A percentile compares a stretch with the other conserved stretches of the same genome.
Conservation (phyloP, 2,113 vertebrate genomes). For the Maccullochella peelii region DNA sequence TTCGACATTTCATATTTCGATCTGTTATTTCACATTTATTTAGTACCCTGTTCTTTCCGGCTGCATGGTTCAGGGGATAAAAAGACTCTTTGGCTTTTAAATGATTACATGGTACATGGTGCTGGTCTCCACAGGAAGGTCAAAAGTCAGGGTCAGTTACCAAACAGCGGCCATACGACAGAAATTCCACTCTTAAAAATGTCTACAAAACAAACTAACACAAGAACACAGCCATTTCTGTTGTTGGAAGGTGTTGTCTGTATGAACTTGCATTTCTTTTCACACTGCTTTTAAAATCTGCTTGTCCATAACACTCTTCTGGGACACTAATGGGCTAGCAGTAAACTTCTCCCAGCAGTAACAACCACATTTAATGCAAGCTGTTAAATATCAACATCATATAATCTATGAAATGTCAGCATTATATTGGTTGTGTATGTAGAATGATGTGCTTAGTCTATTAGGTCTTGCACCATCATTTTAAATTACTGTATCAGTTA, state of each 20-base stretch:
- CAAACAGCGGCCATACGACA: background rate
- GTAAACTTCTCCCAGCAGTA: background rate
- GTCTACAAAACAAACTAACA: background rate
- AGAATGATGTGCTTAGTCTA: background rate
- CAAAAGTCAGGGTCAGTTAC: background rate
- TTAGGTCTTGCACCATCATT: conserved; percentile 22
- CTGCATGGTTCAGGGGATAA: background rate
- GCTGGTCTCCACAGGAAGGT: background rate
- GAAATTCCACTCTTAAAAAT: background rate
- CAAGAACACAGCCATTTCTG: background rate
- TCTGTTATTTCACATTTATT: conserved; percentile 50
- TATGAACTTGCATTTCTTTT: conserved; percentile 19
- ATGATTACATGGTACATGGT: conserved; percentile 14
- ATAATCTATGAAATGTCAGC: conserved; percentile 21
- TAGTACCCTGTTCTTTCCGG: background rate
- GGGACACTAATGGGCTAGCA: background rate
- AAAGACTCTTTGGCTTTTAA: conserved; percentile 6
- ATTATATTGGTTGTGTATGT: conserved; percentile 6
- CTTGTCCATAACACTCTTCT: background rate
- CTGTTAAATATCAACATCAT: conserved; percentile 30
- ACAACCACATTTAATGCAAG: conserved; percentile 8
- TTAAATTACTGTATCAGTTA: conserved; percentile 35
- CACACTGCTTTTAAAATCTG: background rate
- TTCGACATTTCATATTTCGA: conserved; percentile 65
- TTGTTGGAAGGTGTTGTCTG: background rate